Conservation (phyloP, 2,113 vertebrate genomes). For the Elachura formosa region DNA sequence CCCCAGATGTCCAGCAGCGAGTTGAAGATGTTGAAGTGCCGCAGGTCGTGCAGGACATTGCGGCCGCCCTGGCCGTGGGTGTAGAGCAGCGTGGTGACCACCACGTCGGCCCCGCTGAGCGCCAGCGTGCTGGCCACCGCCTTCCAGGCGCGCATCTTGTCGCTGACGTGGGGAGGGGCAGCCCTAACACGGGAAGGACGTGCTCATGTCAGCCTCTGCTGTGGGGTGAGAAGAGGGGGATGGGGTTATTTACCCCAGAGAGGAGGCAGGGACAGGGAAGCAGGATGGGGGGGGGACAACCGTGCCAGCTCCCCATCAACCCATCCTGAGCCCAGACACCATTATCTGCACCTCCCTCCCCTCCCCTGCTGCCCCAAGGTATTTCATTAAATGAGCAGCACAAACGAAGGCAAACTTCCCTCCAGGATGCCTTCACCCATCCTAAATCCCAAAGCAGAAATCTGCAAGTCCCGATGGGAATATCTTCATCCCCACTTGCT, state of each 20-base stretch:
- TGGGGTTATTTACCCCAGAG: rapidly evolving
- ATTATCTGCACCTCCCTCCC: neutral
- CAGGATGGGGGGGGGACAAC: neutral
- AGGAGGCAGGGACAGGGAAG: neutral
- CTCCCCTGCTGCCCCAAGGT: neutral
- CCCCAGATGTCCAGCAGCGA: slow-evolving; percentile 89
- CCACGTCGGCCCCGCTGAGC: slow-evolving; percentile 74
- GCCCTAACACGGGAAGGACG: neutral
- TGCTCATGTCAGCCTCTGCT: neutral
- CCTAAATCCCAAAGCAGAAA: neutral
- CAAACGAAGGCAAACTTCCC: neutral
- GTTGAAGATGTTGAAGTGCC: slow-evolving; percentile 79
- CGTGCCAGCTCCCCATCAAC: rapidly evolving
- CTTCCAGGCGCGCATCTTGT: slow-evolving; percentile 76
- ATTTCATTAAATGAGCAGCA: neutral
- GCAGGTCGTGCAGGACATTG: slow-evolving; percentile 75
- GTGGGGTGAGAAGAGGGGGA: neutral
- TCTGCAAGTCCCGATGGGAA: neutral
- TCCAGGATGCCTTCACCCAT: neutral
- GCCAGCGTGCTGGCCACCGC: slow-evolving; percentile 67
- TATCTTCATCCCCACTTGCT: neutral
- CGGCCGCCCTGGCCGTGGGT: slow-evolving; percentile 64
- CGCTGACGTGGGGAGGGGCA: neutral
- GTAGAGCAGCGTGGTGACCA: slow-evolving; percentile 83
- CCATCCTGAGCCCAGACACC: neutral